A percentile compares a stretch with the other conserved stretches of the same genome.
Conservation (phyloP, 2,797 vertebrate genomes). For the Parauchenoglanis ngamensis region DNA sequence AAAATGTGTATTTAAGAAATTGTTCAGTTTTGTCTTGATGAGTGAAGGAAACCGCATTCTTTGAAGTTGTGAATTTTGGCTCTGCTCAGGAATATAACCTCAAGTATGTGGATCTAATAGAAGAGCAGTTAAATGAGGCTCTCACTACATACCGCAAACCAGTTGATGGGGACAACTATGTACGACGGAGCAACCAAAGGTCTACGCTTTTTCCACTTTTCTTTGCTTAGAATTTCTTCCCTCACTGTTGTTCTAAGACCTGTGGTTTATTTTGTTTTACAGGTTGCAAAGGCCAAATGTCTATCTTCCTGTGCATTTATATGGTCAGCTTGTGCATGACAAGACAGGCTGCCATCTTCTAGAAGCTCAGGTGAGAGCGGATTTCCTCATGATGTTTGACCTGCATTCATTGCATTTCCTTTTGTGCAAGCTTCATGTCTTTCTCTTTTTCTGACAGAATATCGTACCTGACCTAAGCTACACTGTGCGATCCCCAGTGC, state of each 20-base stretch:
- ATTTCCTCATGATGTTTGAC: not conserved
- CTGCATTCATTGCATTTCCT: not conserved
- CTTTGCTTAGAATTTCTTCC: not conserved
- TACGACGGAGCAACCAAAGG: conserved; percentile 98
- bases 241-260: not conserved
- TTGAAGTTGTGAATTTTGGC: not conserved
- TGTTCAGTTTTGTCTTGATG: not conserved
- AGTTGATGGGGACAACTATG: conserved; percentile 97
- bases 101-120: conserved; percentile 96
- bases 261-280: not conserved
- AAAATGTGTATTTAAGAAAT: not conserved
- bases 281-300: conserved; percentile 98
- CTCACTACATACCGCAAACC: conserved; percentile 98
- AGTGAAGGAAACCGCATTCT: not conserved
- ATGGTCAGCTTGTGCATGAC: conserved; percentile 95
- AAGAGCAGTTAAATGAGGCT: conserved; percentile 97
- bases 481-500: conserved; percentile 89
- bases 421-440: not conserved
- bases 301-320: conserved; percentile 95
- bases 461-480: conserved; percentile 95
- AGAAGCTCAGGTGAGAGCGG: conserved; percentile 88
- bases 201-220: conserved; percentile 47
- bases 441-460: conserved; percentile 73
- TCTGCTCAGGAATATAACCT: conserved; percentile 88
- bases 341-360: conserved; percentile 98